Evolutionary conservation across 1,140 invertebrate species (phyloP).

Genomic region (Tetramorium alpestre): DNA sequence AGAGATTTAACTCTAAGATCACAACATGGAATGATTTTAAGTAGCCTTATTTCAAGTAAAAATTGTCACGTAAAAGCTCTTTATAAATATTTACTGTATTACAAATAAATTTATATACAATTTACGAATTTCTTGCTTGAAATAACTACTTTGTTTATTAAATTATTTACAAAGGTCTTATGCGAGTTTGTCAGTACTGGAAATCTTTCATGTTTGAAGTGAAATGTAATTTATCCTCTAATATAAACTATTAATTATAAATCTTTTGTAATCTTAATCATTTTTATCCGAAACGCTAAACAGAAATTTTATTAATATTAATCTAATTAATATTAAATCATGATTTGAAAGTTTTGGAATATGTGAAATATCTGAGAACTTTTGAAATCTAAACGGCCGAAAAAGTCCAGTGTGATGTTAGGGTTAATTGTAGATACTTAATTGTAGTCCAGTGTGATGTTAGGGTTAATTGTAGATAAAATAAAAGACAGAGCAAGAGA

Average conservation of each 20-base stretch:
- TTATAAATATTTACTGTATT: background rate
- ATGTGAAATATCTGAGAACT: background rate
- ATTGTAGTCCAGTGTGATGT: background rate
- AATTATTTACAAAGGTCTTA: constrained; percentile 10
- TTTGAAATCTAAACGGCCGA: background rate
- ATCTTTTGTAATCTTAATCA: background rate
- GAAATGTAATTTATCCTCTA: background rate
- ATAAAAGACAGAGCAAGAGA: background rate
- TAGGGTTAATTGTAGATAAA: background rate
- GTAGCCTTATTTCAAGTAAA: background rate
- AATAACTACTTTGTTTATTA: background rate
- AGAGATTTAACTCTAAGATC: constrained; percentile 9
- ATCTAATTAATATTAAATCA: background rate
- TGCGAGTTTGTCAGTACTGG: background rate
- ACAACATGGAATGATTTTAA: background rate
- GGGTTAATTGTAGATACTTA: background rate
- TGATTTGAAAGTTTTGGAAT: background rate
- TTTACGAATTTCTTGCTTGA: background rate
- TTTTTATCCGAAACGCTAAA: background rate
- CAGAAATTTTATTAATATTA: background rate
- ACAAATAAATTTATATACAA: constrained; percentile 1
- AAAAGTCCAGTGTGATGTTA: background rate
- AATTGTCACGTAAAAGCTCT: background rate
- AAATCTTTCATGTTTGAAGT: background rate
- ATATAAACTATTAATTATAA: background rate